Base-by-base conservation (phyloP, 2,113 vertebrate genomes). In the Oostethus manadensis region DNA sequence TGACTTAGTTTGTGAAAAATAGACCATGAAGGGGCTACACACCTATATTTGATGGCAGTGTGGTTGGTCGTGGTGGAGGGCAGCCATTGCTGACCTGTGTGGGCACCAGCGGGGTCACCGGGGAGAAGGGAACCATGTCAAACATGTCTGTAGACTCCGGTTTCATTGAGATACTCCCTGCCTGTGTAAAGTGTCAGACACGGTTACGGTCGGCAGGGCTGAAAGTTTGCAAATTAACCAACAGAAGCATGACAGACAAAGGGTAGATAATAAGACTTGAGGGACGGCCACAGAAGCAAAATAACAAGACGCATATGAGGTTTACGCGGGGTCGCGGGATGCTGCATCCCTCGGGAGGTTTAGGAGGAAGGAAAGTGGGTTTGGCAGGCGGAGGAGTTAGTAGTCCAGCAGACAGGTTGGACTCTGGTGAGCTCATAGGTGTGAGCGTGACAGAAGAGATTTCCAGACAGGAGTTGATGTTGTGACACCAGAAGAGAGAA, bases 111-210 rank as follows among this genome's bases (percentile, higher is more conserved):
- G 93, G 92, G 42, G 94, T 90, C 71, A 90, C 79, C 5, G 94
- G 91, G 63, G 97, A 96, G 86, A 99, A 99, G 23, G 97, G 97
- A 81, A 99, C 92, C 97, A 99, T 99, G 89, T 99, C 96, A 70
- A 99, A 98, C 71, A 98, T 77, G 77, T 99, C 97, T 51, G 94
- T 95, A 50, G 95, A 93, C 43, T 89, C 88, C 45, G 86, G 91
- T 68, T 89, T 93, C 43, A 88, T 86, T 63, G 90, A 91, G 85
- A 93, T 70, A 68, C 86, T 91, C 72, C 91, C 87, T n/a, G 84
- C 92, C 96, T 99, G 92, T 10, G 18, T 4, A 17, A 63, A 64
- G 49, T 4, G 11, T 26, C 3, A 16, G 40, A 53, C 10, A 68
- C 4, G 10, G 16, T 79, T 46, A 40, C 20, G 11, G 14, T 50